Conservation (phyloP, 1,140 invertebrate genomes). For the Saxidomus purpurata region DNA sequence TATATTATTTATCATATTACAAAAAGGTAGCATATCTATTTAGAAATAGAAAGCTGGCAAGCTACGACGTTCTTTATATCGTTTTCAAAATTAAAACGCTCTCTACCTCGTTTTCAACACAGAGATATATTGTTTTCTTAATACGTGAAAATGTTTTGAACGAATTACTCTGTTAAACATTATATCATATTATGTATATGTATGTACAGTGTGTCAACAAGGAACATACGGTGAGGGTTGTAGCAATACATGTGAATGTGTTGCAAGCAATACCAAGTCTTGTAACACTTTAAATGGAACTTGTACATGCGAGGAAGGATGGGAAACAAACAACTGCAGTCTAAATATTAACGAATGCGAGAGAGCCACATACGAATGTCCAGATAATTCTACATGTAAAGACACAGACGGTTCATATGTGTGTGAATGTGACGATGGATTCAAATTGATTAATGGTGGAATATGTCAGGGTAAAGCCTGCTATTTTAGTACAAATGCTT, state of each 20-base stretch:
- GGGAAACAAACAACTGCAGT: neutral
- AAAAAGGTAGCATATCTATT: too few relatives aligned
- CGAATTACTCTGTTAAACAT: too few relatives aligned
- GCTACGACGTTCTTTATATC: too few relatives aligned
- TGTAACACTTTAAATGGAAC: neutral
- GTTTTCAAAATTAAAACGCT: too few relatives aligned
- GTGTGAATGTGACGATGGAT: conserved; percentile 51
- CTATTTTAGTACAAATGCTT: too few relatives aligned
- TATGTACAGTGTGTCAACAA: neutral
- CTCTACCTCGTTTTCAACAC: too few relatives aligned
- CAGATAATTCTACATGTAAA: neutral
- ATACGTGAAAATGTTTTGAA: too few relatives aligned
- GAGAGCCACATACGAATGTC: neutral
- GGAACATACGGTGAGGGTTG: neutral
- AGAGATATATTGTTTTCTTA: too few relatives aligned
- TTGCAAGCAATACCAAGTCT: neutral
- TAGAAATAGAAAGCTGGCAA: too few relatives aligned
- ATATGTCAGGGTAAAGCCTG: conserved; percentile 12
- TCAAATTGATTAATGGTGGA: neutral
- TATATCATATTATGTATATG: neutral
- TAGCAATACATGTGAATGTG: neutral
- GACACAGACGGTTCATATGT: conserved; percentile 51
- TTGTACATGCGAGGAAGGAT: neutral
- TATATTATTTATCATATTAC: too few relatives aligned
- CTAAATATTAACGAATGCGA: neutral